Percentiles rank a stretch among this genome's conserved stretches.
Conservation (phyloP, 2,888 invertebrate genomes). For the Drosophila testacea region DNA sequence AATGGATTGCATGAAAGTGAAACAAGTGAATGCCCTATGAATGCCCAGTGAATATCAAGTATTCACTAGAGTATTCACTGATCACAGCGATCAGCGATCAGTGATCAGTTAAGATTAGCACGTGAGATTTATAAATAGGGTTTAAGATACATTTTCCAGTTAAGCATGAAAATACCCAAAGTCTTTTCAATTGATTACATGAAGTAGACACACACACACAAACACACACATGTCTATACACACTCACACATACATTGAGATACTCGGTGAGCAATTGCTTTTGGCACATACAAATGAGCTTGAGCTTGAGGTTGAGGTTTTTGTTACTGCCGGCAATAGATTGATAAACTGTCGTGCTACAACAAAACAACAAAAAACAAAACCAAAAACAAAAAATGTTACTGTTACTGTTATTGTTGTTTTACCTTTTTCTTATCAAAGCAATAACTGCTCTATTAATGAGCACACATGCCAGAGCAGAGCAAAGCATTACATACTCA, state of each 20-base stretch:
- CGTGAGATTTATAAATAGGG: slow-evolving; percentile 52
- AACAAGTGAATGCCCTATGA: slow-evolving; percentile 15
- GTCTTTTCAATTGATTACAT: slow-evolving; percentile 31
- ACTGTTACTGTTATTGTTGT: slow-evolving; percentile 27
- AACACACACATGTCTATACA: background rate
- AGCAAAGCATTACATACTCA: slow-evolving; percentile 14
- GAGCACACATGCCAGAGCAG: slow-evolving; percentile 32
- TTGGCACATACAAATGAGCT: slow-evolving; percentile 40
- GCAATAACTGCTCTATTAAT: slow-evolving; percentile 53
- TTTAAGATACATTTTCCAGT: slow-evolving; percentile 26
- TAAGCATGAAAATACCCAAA: slow-evolving; percentile 56
- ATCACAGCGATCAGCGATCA: slow-evolving; percentile 1
- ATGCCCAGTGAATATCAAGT: background rate
- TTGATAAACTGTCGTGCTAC: slow-evolving; percentile 66
- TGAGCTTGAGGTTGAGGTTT: slow-evolving; percentile 24
- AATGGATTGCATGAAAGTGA: slow-evolving; percentile 8
- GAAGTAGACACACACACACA: slow-evolving; percentile 10
- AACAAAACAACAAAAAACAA: background rate
- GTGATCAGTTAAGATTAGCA: slow-evolving; percentile 14
- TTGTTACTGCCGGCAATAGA: slow-evolving; percentile 41
- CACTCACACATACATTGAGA: background rate
- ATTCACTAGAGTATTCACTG: background rate
- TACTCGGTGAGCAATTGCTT: background rate
- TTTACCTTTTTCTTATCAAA: slow-evolving; percentile 59
- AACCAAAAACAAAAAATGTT: too few species aligned